phyloP scores from a whole-genome alignment of 2,888 invertebrate genomes.

The Xestia ashworthii region DNA sequence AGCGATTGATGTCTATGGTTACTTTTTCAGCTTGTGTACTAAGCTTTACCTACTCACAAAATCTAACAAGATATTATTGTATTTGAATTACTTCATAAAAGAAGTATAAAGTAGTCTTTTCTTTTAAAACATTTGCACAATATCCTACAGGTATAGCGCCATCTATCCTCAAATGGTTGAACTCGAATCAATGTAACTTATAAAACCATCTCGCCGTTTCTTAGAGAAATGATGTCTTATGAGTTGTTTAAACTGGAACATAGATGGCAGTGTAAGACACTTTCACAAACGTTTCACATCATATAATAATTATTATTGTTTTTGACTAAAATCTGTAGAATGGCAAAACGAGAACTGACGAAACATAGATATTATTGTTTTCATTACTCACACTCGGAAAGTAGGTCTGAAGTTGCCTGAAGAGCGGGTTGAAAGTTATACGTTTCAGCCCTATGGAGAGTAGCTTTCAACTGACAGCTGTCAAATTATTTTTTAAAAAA shows the following conservation, averaged over 20 bases:
- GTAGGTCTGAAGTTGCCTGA: too few relatives aligned
- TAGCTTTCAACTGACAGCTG: too few relatives aligned
- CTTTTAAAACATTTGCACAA: too few relatives aligned
- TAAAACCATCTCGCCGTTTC: background rate
- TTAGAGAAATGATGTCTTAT: background rate
- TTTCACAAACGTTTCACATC: background rate
- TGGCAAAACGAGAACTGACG: background rate
- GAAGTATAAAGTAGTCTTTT: too few relatives aligned
- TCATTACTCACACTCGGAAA: too few relatives aligned
- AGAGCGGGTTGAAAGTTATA: too few relatives aligned
- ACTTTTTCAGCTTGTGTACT: background rate
- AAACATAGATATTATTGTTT: background rate
- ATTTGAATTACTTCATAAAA: too few relatives aligned
- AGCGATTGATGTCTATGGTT: background rate
- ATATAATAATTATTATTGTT: background rate
- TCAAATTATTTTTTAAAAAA: too few relatives aligned
- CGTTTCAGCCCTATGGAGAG: too few relatives aligned
- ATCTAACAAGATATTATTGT: too few relatives aligned
- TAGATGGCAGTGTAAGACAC: conserved; percentile 50
- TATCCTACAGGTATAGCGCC: conserved; percentile 41
- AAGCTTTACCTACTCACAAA: background rate
- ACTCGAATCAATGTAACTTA: background rate
- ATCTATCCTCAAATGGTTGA: conserved; percentile 45
- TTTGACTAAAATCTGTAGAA: background rate
- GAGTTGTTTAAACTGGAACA: conserved; percentile 16